phyloP scores from a whole-genome alignment of 2,797 vertebrate genomes.

The Brachymystax lenok region DNA sequence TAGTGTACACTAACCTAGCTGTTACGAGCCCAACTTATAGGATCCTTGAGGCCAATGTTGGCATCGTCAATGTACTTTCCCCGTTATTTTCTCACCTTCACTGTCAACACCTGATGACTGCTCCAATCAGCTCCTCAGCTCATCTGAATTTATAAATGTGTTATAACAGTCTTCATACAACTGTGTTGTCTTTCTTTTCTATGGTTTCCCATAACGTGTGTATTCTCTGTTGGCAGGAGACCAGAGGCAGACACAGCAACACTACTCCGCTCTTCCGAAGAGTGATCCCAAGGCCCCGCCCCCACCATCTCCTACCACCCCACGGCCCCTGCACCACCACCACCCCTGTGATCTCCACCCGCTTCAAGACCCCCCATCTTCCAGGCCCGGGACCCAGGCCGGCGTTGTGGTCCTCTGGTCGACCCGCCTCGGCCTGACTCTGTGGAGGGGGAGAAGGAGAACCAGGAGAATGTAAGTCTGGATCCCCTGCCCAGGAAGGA shows the following conservation, averaged over 20 bases:
- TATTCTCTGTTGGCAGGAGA: slow-evolving; percentile 31
- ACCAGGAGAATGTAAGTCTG: neutral
- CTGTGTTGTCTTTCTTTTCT: neutral
- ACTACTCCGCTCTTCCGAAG: slow-evolving; percentile 12
- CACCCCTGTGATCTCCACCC: slow-evolving; percentile 54
- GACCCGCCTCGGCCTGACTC: neutral
- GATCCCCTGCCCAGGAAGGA: slow-evolving; percentile 2
- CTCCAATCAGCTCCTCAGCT: neutral
- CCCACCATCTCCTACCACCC: neutral
- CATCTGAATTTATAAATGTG: too few species aligned
- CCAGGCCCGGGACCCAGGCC: slow-evolving; percentile 26
- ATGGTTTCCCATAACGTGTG: neutral
- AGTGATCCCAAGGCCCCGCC: neutral
- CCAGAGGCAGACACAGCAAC: slow-evolving; percentile 19
- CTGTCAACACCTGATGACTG: neutral
- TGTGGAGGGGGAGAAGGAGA: slow-evolving; percentile 18
- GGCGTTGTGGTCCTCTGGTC: neutral
- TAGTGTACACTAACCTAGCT: neutral
- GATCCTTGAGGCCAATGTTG: neutral
- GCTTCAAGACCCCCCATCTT: slow-evolving; percentile 66
- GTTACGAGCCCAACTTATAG: neutral
- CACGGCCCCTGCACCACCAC: slow-evolving; percentile 39
- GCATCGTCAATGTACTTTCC: neutral
- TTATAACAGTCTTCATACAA: too few species aligned
- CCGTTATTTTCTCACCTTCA: neutral